These are phyloP conservation scores for Frieseomelitta varia DNA, from an alignment of 1,140 invertebrate species.

Conservation along the genomic window DNA sequence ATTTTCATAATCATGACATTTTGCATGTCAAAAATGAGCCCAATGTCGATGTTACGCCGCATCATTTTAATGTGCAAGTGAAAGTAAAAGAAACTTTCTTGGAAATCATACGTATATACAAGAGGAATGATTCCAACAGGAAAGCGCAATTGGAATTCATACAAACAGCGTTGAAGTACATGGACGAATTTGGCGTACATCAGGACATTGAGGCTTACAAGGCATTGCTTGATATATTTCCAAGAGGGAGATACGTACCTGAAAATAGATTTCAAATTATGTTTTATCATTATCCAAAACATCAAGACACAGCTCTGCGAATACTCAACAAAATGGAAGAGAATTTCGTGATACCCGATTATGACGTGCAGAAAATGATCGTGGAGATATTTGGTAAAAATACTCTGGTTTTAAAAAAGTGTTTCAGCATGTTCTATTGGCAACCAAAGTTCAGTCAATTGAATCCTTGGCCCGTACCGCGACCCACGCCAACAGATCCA, in stretches of 20 bases:
- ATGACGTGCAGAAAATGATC: conserved; percentile 92
- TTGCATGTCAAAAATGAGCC: neutral
- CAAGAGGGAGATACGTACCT: conserved; percentile 94
- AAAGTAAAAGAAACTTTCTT: conserved; percentile 90
- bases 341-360: conserved; percentile 95
- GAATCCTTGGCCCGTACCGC: conserved; percentile 94
- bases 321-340: conserved; percentile 95
- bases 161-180: conserved; percentile 91
- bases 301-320: conserved; percentile 95
- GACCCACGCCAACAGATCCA: conserved; percentile 87
- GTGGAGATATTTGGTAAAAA: conserved; percentile 92
- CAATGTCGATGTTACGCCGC: conserved; percentile 1
- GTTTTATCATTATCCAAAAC: conserved; percentile 96
- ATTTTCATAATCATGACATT: conserved; percentile 12
- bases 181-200: conserved; percentile 95
- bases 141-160: conserved; percentile 97
- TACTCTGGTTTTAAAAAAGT: conserved; percentile 91
- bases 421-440: conserved; percentile 98
- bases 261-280: conserved; percentile 91
- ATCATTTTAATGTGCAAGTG: conserved; percentile 82
- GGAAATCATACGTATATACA: conserved; percentile 88
- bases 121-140: conserved; percentile 82
- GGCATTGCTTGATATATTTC: conserved; percentile 93
- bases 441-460: conserved; percentile 97
- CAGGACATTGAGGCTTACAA: conserved; percentile 97